Percentiles rank a stretch among this genome's conserved stretches.
Evolutionary conservation across 2,888 invertebrate species (phyloP).

Genomic region (Netelia fuscicornis): DNA sequence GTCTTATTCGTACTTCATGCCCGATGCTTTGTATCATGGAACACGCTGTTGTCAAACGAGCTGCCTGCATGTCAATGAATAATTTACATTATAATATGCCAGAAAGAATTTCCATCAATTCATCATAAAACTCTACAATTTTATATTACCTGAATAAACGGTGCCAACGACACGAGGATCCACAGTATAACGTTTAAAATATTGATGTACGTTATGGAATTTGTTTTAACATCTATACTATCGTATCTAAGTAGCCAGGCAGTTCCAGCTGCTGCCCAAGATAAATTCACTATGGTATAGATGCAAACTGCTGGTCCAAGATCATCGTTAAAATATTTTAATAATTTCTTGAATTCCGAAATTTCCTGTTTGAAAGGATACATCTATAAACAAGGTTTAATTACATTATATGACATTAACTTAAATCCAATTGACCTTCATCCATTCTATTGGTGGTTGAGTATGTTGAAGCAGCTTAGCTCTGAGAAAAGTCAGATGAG

Average conservation of each 20-base stretch:
- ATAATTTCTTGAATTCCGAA: slow-evolving; percentile 91
- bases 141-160: slow-evolving; percentile 89
- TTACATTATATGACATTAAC: slow-evolving; percentile 19
- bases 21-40: slow-evolving; percentile 90
- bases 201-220: slow-evolving; percentile 87
- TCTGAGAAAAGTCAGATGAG: slow-evolving; percentile 90
- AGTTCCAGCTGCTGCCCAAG: slow-evolving; percentile 90
- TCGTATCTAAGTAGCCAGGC: slow-evolving; percentile 89
- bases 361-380: slow-evolving; percentile 88
- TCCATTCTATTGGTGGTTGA: slow-evolving; percentile 91
- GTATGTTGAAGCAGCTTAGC: slow-evolving; percentile 91
- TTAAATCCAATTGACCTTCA: slow-evolving; percentile 87
- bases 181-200: slow-evolving; percentile 88
- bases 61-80: slow-evolving; percentile 86
- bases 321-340: slow-evolving; percentile 92
- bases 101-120: no score
- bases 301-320: slow-evolving; percentile 92
- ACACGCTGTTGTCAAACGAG: slow-evolving; percentile 91
- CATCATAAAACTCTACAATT: no score
- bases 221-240: slow-evolving; percentile 87
- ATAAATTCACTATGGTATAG: slow-evolving; percentile 91
- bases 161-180: slow-evolving; percentile 88
- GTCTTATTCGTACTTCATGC: slow-evolving; percentile 91
- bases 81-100: slow-evolving; percentile 74
- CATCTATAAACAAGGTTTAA: slow-evolving; percentile 17